Evolutionary conservation across 2,113 vertebrate genomes (phyloP).

Genomic region (Petroica traversi): DNA sequence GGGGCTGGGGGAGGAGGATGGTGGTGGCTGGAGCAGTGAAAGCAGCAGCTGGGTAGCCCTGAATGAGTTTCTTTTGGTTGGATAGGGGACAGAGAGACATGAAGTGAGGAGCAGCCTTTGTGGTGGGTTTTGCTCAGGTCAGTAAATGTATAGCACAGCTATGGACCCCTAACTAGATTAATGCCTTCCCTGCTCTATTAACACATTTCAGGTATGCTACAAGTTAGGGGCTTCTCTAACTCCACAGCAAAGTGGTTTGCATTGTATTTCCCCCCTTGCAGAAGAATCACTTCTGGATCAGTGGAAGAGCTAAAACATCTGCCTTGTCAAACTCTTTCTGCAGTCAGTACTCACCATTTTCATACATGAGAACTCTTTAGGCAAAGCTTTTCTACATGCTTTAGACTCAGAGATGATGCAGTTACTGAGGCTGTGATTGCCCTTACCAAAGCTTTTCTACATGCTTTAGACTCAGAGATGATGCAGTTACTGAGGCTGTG

Average conservation of each 20-base stretch:
- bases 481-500: background rate
- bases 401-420: background rate
- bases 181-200: background rate
- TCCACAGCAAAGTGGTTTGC: background rate
- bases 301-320: background rate
- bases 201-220: background rate
- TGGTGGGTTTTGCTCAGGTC: background rate
- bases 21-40: background rate
- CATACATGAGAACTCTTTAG: background rate
- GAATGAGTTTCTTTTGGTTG: background rate
- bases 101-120: background rate
- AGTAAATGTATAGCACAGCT: background rate
- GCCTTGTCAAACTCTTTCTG: slow-evolving; percentile 12
- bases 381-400: background rate
- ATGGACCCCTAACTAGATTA: background rate
- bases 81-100: background rate
- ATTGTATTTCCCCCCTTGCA: background rate
- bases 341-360: background rate
- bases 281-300: slow-evolving; percentile 33
- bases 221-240: background rate
- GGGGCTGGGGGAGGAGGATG: background rate
- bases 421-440: background rate
- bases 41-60: background rate
- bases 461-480: background rate
- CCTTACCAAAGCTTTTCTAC: background rate